These are phyloP conservation scores for Heliocidaris erythrogramma DNA, from an alignment of 35 echinoderm and acorn worm species.

Conservation along the genomic window DNA sequence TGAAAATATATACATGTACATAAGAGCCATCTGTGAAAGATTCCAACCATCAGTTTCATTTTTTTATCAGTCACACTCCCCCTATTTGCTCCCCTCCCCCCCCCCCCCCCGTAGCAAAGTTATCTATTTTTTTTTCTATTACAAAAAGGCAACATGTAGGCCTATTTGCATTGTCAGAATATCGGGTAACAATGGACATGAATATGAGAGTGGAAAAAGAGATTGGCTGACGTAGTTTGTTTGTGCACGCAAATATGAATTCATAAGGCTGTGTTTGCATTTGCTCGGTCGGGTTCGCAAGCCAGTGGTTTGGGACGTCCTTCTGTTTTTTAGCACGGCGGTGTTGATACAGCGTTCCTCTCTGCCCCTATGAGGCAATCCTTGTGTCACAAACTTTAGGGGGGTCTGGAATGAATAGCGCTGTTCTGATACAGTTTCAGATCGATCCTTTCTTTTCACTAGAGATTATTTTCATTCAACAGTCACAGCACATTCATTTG, in stretches of 20 bases:
- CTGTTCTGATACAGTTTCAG: neutral
- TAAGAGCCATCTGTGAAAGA: neutral
- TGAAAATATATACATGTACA: neutral
- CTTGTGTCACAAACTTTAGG: neutral
- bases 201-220: neutral
- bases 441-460: neutral
- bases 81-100: neutral
- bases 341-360: neutral
- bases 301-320: neutral
- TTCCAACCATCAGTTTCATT: neutral
- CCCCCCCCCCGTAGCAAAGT: neutral
- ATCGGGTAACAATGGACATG: neutral
- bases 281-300: neutral
- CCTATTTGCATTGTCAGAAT: neutral
- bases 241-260: neutral
- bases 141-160: neutral
- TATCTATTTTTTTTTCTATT: neutral
- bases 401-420: neutral
- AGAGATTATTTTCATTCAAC: neutral
- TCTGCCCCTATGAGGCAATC: neutral
- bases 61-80: neutral
- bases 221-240: neutral
- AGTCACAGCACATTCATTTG: neutral
- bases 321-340: neutral
- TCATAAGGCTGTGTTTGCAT: neutral